These are phyloP conservation scores for Camarhynchus parvulus DNA, from an alignment of 2,113 vertebrate genomes.

Conservation along the genomic window DNA sequence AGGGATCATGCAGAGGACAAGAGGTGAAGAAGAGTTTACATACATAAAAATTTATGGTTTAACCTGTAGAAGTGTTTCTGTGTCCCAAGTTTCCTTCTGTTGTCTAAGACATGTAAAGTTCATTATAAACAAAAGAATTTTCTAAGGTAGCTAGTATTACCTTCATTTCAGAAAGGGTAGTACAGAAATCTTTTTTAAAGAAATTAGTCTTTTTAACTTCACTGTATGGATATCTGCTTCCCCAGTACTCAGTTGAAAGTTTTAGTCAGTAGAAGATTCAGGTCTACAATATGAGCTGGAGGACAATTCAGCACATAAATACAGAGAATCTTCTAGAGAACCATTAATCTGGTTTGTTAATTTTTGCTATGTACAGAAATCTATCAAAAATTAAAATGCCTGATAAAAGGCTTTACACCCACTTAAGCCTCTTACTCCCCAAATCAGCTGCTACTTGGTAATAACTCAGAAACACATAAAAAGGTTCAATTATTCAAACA, in stretches of 20 bases:
- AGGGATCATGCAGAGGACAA: not conserved
- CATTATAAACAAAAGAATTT: not conserved
- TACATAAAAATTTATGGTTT: not conserved
- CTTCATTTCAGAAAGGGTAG: not conserved
- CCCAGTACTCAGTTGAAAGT: not conserved
- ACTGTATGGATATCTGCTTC: not conserved
- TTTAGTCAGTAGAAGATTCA: not conserved
- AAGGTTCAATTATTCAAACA: not conserved
- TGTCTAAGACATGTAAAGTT: not conserved
- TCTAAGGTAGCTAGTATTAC: not conserved
- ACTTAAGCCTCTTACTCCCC: not conserved
- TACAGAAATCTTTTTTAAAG: not conserved
- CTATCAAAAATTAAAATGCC: not conserved
- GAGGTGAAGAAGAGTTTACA: not conserved
- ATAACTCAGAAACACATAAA: not conserved
- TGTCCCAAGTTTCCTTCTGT: not conserved
- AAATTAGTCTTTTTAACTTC: not conserved
- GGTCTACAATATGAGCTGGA: accelerated
- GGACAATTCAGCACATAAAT: not conserved
- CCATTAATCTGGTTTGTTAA: not conserved
- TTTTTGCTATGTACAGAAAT: not conserved
- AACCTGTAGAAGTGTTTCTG: not conserved
- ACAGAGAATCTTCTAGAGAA: not conserved
- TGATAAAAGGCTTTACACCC: not conserved
- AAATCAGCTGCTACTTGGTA: not conserved